Conservation (phyloP, 2,888 invertebrate genomes). For the Brachyptera putata region DNA sequence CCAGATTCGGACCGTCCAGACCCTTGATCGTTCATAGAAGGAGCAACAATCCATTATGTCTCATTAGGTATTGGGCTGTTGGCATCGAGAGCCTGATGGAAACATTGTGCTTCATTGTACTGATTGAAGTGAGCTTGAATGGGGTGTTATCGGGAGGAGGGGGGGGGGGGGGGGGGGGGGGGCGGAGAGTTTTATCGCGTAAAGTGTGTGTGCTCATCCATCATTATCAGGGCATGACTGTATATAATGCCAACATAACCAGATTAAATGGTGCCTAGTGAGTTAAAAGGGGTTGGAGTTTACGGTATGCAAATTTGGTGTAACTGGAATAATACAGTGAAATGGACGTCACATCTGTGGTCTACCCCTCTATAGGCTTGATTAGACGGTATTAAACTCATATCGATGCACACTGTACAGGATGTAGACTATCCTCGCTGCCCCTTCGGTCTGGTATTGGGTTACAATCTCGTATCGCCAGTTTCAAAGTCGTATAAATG, state of each 20-base stretch:
- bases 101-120: constrained; percentile 15
- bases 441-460: too few relatives aligned
- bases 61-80: too few relatives aligned
- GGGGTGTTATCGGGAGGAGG: too few relatives aligned
- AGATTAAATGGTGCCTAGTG: constrained; percentile 22
- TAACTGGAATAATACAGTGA: constrained; percentile 23
- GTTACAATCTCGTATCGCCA: too few relatives aligned
- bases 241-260: constrained; percentile 14
- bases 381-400: constrained; percentile 16
- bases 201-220: constrained; percentile 22
- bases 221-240: constrained; percentile 19
- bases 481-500: too few relatives aligned
- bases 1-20: too few relatives aligned
- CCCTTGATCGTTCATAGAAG: too few relatives aligned
- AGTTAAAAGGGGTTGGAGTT: constrained; percentile 20
- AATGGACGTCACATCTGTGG: constrained; percentile 22
- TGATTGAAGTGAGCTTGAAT: constrained; percentile 4
- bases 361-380: neutral
- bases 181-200: constrained; percentile 17
- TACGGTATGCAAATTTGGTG: constrained; percentile 25
- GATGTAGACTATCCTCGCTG: too few relatives aligned
- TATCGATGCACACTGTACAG: constrained; percentile 10
- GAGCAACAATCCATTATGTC: too few relatives aligned
- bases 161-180: too few relatives aligned
- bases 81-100: neutral